These are phyloP conservation scores for Hypothenemus hampei DNA, from an alignment of 1,140 invertebrate species.

Conservation along the genomic window DNA sequence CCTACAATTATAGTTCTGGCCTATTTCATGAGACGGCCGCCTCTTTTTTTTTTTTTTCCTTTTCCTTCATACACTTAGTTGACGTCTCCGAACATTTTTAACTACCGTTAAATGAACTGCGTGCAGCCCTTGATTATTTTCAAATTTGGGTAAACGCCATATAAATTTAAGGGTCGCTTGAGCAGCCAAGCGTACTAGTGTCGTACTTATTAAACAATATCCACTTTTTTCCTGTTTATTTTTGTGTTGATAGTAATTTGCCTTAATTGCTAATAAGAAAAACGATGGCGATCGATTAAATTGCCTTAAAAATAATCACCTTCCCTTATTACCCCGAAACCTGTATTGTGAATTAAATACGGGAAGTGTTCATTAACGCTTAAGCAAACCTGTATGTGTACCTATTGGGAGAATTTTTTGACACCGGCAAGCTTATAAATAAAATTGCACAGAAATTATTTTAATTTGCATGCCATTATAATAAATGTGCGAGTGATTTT, in stretches of 20 bases:
- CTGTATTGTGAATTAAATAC: conserved; percentile 4
- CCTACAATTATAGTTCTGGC: conserved; percentile 31
- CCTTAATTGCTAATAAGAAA: conserved; percentile 3
- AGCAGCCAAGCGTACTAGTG: conserved; percentile 9
- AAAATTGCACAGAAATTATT: too few relatives aligned
- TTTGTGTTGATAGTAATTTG: neutral
- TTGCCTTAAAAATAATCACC: neutral
- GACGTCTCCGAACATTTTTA: too few relatives aligned
- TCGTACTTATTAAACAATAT: conserved; percentile 17
- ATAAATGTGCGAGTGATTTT: too few relatives aligned
- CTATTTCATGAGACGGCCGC: conserved; percentile 28
- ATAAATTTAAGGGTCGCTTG: conserved; percentile 9
- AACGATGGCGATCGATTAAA: neutral
- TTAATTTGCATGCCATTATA: too few relatives aligned
- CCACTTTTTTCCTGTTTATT: conserved; percentile 6
- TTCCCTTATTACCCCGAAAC: neutral
- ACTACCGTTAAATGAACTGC: too few relatives aligned
- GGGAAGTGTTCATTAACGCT: conserved; percentile 5
- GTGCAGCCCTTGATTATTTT: too few relatives aligned
- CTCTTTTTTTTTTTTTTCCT: too few relatives aligned
- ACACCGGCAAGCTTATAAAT: too few relatives aligned
- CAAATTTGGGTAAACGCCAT: conserved; percentile 12
- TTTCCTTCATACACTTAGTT: too few relatives aligned
- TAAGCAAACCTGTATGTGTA: conserved; percentile 7
- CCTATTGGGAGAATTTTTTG: too few relatives aligned